Base-by-base conservation (phyloP, 2,888 invertebrate species). In the Bellardia bayeri region DNA sequence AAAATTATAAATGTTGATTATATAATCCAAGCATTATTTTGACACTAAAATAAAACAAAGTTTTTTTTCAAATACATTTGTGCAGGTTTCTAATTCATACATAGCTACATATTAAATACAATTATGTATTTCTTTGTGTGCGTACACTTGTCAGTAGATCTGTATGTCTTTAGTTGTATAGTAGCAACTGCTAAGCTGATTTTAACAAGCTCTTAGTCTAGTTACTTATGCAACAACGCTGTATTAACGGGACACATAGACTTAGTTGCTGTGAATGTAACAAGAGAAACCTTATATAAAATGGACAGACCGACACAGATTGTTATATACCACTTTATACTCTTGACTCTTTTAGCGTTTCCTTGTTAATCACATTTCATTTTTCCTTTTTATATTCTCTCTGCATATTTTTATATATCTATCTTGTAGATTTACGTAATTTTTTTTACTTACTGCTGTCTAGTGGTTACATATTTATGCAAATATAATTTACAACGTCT, bases 151-250 rank as follows among this genome's bases (percentile, higher is more conserved):
- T 13, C n/a, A 45, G 61, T 11, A 33, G 14, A 14, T 61, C 37
- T 69, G 6, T 63, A n/a, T 30, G 16, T 33, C 23, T 58, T 4
- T 45, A 49, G 63, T 42, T 49, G 23, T 71, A 14, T 42, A 56
- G 33, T 56, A 72, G 80, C 75, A 80, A 64, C 58, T 66, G 80
- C 42, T 87, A 71, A 83, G 75, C 86, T 83, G 49, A 58, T 76
- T 83, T 87, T 80, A 87, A 83, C 85, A 87, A 83, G 71, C 86
- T 83, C 66, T 83, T 66, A 66, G 58, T 71, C 58, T 61, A 71
- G 79, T 80, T 86, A 80, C 79, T 64, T 63, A 71, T 75, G 63
- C 54, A 56, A 64, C 49, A 49, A 58, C 9, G 11, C 16, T 54
- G 30, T 76, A 13, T 74, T 63, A 75, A 49, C 58, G 45, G n/a